Evolutionary conservation across 2,113 vertebrate species (phyloP), one percentile per base, ranked within the genome.

Genomic region (Labeo rohita): DNA sequence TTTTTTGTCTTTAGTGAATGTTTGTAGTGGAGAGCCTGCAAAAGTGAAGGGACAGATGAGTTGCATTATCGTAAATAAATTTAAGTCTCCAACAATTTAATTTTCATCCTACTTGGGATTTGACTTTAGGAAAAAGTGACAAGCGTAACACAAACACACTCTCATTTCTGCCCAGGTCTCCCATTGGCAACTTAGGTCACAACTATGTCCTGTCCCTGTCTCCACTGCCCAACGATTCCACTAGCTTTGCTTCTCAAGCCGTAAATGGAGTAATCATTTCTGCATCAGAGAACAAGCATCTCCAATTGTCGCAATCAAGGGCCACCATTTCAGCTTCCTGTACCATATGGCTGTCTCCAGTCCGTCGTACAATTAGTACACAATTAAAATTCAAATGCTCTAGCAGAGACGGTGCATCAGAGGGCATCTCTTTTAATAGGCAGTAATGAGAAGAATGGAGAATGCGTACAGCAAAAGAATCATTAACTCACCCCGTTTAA

Each of bases 401-500:
- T 45, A 61, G 28, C 10, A 73, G 52, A 80, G 52, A 74, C 0
- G 2, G 16, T 45, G 34, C 47, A 70, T 68, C 78, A 63, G 49
- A 77, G 23, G 75, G 50, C 49, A 54, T 56, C 16, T 61, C 2
- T 80, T 61, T 68, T 50, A 81, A 50, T 81, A 28, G 80, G 43
- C 15, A 3, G 80, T 34, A 49, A 68, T 68, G 43, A 81, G n/a
- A 50, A 81, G 43, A 47, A 66, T 7, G 1, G 36, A 36, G 39
- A 18, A 73, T 4, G 13, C 6, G 4, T 79, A 75, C 8, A 28
- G 9, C 2, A 50, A 86, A 59, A 15, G 45, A 28, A 4, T 47
- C 50, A 15, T 36, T 43, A 21, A 80, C 95, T 93, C 88, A 99
- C 98, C 98, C 92, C 94, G 97, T 92, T 97, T 99, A 89, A 99